Base-by-base conservation (phyloP, 2,888 invertebrate genomes). In the Tiliacea citrago region DNA sequence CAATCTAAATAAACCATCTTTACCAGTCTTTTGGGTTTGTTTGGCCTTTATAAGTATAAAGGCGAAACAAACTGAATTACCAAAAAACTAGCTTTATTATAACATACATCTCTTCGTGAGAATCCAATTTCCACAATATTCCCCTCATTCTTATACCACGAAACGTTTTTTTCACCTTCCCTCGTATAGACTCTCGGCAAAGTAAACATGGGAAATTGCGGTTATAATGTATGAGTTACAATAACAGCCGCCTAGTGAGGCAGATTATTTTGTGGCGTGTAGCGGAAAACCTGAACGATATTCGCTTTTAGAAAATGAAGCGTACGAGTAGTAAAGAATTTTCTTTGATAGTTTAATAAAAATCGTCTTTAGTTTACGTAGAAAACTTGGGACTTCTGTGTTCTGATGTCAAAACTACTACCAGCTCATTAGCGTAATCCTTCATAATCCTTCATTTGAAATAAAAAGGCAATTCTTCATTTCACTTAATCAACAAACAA, bases 211-310 rank as follows among this genome's bases (percentile, higher is more conserved):
- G 73, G 60, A 84, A 77, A 83, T 85, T 82, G 65, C 68, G 61
- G 65, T 62, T 75, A 79, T 82, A 82, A 79, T 72, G 71, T 79
- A 76, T 74, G 75, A 58, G 75, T 77, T 72, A 83, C 77, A 85
- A 74, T 80, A 83, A 82, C 74, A 65, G 68, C 63, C 60, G 49
- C 24, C 72, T 60, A 69, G 73, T 53, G 70, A 73, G 58, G 51
- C 16, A 79, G 69, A 77, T 79, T 74, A 83, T 85, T 69, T 73
- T 69, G 65, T 67, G 66, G 58, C 58, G 67, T 60, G 51, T 49
- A 21, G 47, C 13, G 67, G 72, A 72, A 76, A 75, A 57, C 62
- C 51, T 79, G 83, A 85, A 75, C 71, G 53, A 80, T 70, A 63
- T 77, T 62, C 75, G 57, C 58, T 68, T 47, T 68, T 39, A 78